Evolutionary conservation across 2,797 vertebrate species (phyloP), one percentile per base, ranked within the genome.

Genomic region (Cyclopterus lumpus): DNA sequence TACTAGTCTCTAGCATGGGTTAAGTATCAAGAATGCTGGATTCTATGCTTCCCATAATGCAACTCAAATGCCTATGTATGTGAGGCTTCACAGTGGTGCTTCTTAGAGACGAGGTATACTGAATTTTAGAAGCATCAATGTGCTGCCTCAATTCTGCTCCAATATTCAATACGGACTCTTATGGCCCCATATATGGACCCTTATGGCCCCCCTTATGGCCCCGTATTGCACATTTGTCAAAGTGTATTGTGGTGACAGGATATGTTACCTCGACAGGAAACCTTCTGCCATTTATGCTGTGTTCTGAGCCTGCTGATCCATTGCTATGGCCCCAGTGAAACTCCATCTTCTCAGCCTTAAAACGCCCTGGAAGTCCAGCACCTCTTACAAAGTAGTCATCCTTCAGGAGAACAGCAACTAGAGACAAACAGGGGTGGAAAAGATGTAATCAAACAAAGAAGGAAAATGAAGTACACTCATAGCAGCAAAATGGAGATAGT

Each of bases 301-400:
- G 98, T 49, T 99, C 98, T 0, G 98, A 99, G 85, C 98, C 98
- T 0, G 95, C 96, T 0, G 97, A 98, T 82, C 95, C 96, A 40
- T 97, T 98, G 93, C 93, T 97, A 79, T 97, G 97, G 75, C 98
- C 98, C 98, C 98, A 99, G 91, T 99, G 98, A 93, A 99, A 99
- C 89, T 99, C 97, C 86, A 99, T 96, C 95, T 97, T 99, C 93
- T 99, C 98, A 1, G 97, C 98, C 91, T 98, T 99, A 94, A 99
- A 99, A 91, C 97, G 96, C 60, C 97, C 97, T 0, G 98, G 97
- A 68, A 99, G 93, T 34, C 96, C 97, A 0, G 97, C 97, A 10
- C 97, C 98, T 12, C 97, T 95, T 88, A 99, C 94, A 90, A 97
- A 99, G 92, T 98, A 99, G 93, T 99, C 96, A 44, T 99, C 96